Base-by-base conservation (phyloP, 2,113 vertebrate genomes). In the Gymnorhina tibicen region DNA sequence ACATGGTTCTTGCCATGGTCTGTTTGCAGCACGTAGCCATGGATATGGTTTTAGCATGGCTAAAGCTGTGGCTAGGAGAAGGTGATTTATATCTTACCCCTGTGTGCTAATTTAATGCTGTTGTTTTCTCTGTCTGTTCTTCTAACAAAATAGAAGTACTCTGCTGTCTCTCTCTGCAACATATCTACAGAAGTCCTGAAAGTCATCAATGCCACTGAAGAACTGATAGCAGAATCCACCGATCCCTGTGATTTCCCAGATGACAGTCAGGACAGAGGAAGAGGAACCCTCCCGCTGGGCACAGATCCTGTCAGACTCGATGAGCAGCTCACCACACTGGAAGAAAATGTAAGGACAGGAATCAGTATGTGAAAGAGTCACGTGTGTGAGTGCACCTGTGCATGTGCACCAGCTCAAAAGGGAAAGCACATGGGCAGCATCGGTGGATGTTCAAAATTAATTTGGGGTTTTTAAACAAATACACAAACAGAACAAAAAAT, bases 101-200 rank as follows among this genome's bases (percentile, higher is more conserved):
- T 95, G 66, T 10, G 33, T 94, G 95, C 93, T 98, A 98, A 98
- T 78, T 78, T 91, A 92, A 55, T 96, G 87, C 79, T 96, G 60
- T 97, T 98, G 77, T 98, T 97, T 97, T 98, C 93, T 97, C 93
- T 97, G 49, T 96, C 95, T 97, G 72, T 90, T 93, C 66, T 92
- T 87, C 92, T 85, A 91, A 97, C 96, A 87, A 97, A 98, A 98
- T 98, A 99, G 99, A 99, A 99, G 98, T 99, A 98, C 97, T 99
- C 99, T 67, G 99, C 99, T 80, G 99, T 99, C 52, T 99, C 99
- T 92, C 99, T 99, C 97, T 99, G 99, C 98, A 99, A 99, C 98
- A 99, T 99, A 98, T 99, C 99, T 95, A 99, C 99, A 44, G 99
- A 99, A 97, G 99, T 99, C 89, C 98, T 99, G 93, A 99, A 99